phyloP scores from a whole-genome alignment of 2,888 invertebrate genomes.

The Tiliacea aurago region DNA sequence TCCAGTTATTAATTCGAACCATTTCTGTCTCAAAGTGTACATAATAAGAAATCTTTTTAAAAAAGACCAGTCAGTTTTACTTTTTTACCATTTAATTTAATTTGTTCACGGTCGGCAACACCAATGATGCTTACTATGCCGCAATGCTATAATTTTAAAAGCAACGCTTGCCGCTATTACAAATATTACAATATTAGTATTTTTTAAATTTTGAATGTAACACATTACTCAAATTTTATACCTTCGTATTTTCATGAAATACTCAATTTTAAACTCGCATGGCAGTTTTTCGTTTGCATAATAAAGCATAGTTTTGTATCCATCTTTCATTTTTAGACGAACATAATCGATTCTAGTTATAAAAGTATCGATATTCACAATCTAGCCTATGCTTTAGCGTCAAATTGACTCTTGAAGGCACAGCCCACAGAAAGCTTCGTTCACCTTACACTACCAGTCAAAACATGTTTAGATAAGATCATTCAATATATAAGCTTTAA shows the following conservation, averaged over 20 bases:
- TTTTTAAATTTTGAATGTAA: constrained; percentile 5
- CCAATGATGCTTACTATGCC: background rate
- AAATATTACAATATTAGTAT: background rate
- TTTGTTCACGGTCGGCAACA: constrained; percentile 1
- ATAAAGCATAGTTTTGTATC: constrained; percentile 32
- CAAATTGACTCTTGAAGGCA: constrained; percentile 73
- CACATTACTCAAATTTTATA: background rate
- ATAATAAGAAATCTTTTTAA: background rate
- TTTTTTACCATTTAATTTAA: background rate
- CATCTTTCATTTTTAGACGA: constrained; percentile 23
- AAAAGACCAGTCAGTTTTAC: background rate
- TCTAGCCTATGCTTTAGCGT: constrained; percentile 60
- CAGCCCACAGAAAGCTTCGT: constrained; percentile 66
- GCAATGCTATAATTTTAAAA: constrained; percentile 8
- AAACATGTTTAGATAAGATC: constrained; percentile 32
- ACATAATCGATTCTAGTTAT: constrained; percentile 2
- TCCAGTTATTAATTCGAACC: constrained; percentile 2
- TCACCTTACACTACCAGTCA: constrained; percentile 57
- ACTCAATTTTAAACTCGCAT: constrained; percentile 8
- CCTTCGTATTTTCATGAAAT: constrained; percentile 10
- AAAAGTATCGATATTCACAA: constrained; percentile 36
- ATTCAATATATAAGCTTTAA: constrained; percentile 25
- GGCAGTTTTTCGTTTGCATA: constrained; percentile 13
- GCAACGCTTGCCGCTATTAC: background rate
- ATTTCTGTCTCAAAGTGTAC: background rate